Conservation (phyloP, 2,888 invertebrate genomes). For the Stegana nigrithorax region DNA sequence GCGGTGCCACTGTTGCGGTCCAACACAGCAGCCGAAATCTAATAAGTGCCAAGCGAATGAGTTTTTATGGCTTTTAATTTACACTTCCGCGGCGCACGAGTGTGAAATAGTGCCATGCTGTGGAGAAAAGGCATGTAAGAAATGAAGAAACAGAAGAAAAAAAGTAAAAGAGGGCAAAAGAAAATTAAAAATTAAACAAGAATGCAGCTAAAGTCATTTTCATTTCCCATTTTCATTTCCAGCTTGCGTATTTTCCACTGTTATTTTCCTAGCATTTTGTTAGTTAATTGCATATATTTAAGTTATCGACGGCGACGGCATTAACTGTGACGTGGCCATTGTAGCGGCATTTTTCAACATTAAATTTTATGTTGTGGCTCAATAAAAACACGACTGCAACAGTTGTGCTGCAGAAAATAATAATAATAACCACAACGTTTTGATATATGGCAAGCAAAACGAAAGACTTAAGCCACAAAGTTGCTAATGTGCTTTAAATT, state of each 20-base stretch:
- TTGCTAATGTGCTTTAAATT: conserved; percentile 59
- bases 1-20: conserved; percentile 25
- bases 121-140: conserved; percentile 9
- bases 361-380: neutral
- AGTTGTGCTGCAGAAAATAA: too few species aligned
- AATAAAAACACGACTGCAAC: too few species aligned
- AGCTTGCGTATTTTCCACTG: conserved; percentile 3
- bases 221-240: conserved; percentile 21
- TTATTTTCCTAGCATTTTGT: conserved; percentile 17
- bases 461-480: conserved; percentile 54
- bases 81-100: conserved; percentile 49
- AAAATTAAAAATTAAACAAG: conserved; percentile 54
- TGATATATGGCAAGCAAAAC: conserved; percentile 20
- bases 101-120: neutral
- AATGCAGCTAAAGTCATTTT: too few species aligned
- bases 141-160: conserved; percentile 7
- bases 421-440: neutral
- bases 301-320: conserved; percentile 1
- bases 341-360: too few species aligned
- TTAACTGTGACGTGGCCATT: neutral
- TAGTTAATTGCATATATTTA: conserved; percentile 6
- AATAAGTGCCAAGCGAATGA: conserved; percentile 8
- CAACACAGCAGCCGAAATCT: conserved; percentile 23
- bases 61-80: conserved; percentile 55
- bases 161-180: conserved; percentile 39